Conservation (phyloP, 2,113 vertebrate genomes). For the Xenotilapia longispinis region DNA sequence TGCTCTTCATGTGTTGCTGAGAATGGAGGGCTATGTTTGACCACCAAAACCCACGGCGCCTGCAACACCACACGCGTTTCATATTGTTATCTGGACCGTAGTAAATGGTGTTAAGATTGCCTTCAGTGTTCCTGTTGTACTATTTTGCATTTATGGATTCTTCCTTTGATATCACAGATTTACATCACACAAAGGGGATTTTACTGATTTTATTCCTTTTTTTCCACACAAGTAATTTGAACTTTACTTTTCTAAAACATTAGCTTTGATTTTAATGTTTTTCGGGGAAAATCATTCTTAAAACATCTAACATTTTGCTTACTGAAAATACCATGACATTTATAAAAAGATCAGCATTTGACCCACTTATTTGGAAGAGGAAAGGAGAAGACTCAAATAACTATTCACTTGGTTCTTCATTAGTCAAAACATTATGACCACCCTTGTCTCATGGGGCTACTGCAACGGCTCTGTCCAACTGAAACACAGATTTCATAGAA, state of each 20-base stretch:
- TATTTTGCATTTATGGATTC: background rate
- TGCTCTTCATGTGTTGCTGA: background rate
- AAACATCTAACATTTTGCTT: background rate
- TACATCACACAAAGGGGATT: background rate
- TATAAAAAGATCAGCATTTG: background rate
- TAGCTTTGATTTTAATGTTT: background rate
- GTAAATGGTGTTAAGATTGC: background rate
- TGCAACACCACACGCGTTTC: background rate
- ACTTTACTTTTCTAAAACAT: background rate
- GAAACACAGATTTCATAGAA: background rate
- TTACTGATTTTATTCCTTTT: background rate
- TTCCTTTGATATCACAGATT: background rate
- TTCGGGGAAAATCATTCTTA: background rate
- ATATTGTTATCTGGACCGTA: background rate
- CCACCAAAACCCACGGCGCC: background rate
- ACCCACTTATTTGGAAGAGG: background rate
- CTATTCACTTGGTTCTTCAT: background rate
- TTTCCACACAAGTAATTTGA: background rate
- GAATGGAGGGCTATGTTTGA: background rate
- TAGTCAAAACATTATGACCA: background rate
- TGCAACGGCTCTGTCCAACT: background rate
- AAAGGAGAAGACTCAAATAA: background rate
- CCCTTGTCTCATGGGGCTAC: background rate
- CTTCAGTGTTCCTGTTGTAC: background rate
- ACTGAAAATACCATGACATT: background rate